These are phyloP conservation scores for Gephyroberyx darwinii DNA, from an alignment of 2,797 vertebrate species.

Conservation along the genomic window DNA sequence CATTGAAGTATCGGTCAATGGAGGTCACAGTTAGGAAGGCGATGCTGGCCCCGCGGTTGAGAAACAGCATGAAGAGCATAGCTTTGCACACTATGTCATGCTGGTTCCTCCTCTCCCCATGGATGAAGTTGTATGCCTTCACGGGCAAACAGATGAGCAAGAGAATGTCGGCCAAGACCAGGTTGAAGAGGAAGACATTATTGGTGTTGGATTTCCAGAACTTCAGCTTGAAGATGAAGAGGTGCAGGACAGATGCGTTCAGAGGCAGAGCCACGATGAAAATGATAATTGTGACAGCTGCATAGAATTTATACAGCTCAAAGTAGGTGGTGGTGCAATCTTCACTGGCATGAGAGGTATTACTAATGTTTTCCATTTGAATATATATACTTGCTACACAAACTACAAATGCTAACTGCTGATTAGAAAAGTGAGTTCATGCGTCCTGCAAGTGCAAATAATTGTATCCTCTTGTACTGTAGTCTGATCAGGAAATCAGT, in stretches of 20 bases:
- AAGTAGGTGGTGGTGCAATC: slow-evolving; percentile 26
- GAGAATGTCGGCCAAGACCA: slow-evolving; percentile 77
- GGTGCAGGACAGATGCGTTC: slow-evolving; percentile 75
- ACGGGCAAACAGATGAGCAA: slow-evolving; percentile 78
- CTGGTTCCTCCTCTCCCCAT: slow-evolving; percentile 19
- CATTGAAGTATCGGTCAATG: slow-evolving; percentile 77
- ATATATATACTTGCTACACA: background rate
- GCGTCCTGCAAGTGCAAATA: background rate
- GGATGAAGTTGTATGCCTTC: slow-evolving; percentile 68
- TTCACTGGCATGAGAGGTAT: background rate
- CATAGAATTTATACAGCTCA: slow-evolving; percentile 65
- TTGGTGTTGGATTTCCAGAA: slow-evolving; percentile 82
- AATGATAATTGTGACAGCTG: slow-evolving; percentile 66
- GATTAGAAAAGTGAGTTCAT: background rate
- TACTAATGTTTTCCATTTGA: slow-evolving; percentile 29
- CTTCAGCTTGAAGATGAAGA: slow-evolving; percentile 81
- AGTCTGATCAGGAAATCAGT: background rate
- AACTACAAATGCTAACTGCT: background rate
- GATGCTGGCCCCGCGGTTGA: slow-evolving; percentile 78
- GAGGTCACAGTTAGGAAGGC: slow-evolving; percentile 79
- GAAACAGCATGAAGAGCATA: slow-evolving; percentile 74
- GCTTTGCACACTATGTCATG: slow-evolving; percentile 37
- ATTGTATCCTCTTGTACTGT: background rate
- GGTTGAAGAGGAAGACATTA: slow-evolving; percentile 79
- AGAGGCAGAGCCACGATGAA: slow-evolving; percentile 78